Percentiles rank a stretch among this genome's conserved stretches.
Conservation (phyloP, 2,113 vertebrate genomes). For the Sterrhoptilus dennistouni region DNA sequence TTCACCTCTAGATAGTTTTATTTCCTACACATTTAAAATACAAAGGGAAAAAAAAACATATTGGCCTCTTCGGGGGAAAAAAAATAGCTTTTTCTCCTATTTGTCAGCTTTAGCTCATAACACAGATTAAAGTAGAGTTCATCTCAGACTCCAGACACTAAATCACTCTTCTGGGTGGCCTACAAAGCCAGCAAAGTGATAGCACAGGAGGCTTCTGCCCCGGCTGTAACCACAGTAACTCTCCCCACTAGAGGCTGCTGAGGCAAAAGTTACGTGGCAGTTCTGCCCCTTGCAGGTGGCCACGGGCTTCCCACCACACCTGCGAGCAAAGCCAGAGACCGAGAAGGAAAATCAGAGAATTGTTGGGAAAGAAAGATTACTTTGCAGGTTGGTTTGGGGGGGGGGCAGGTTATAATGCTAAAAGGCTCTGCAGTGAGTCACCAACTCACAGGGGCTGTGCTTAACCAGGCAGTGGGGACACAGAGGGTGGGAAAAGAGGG, state of each 20-base stretch:
- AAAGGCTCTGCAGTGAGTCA: not conserved
- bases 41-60: not conserved
- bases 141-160: not conserved
- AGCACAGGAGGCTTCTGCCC: not conserved
- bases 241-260: constrained; percentile 13
- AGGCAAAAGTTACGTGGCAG: not conserved
- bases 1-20: constrained; percentile 38
- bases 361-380: not conserved
- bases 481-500: not conserved
- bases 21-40: not conserved
- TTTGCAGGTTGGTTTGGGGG: not conserved
- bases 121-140: not conserved
- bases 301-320: not conserved
- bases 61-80: not conserved
- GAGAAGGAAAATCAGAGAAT: not conserved
- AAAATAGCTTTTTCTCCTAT: not conserved
- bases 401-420: fast-evolving
- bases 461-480: not conserved
- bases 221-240: fast-evolving
- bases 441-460: not conserved
- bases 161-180: not conserved
- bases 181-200: not conserved
- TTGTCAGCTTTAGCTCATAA: not conserved
- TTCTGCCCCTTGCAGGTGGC: not conserved
- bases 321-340: not conserved